Evolutionary conservation across 1,140 invertebrate species (phyloP).

Genomic region (Andrena cerasifolii): DNA sequence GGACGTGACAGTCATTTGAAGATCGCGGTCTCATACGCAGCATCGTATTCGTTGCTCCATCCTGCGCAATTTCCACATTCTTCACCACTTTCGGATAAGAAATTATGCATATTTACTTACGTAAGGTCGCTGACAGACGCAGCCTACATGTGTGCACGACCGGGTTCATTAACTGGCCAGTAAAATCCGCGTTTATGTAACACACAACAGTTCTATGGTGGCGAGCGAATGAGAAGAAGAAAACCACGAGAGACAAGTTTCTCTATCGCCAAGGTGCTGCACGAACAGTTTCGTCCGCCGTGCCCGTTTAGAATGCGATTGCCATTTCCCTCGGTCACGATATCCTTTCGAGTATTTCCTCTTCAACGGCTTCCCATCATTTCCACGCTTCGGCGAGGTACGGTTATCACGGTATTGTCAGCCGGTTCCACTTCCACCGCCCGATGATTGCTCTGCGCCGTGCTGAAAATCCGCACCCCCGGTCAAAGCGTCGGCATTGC

Average conservation of each 20-base stretch:
- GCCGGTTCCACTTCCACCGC: too few relatives aligned
- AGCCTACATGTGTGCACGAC: constrained; percentile 56
- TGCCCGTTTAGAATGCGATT: background rate
- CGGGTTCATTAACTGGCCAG: constrained; percentile 72
- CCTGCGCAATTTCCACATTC: constrained; percentile 45
- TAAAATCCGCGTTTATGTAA: constrained; percentile 77
- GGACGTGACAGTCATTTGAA: background rate
- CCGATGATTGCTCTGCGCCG: background rate
- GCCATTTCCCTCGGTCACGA: constrained; percentile 14
- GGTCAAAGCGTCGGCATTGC: background rate
- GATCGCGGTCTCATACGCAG: background rate
- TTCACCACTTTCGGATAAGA: constrained; percentile 54
- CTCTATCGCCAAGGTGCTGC: constrained; percentile 51
- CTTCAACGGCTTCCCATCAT: constrained; percentile 7
- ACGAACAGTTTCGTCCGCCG: background rate
- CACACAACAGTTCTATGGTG: constrained; percentile 55
- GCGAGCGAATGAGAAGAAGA: constrained; percentile 31
- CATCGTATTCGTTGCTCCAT: constrained; percentile 21
- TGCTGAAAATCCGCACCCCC: background rate
- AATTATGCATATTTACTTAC: constrained; percentile 67
- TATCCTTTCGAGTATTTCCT: constrained; percentile 5
- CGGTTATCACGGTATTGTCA: background rate
- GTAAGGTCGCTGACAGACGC: constrained; percentile 56
- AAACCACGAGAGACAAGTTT: constrained; percentile 58
- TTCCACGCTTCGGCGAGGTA: background rate